Evolutionary conservation across 2,888 invertebrate species (phyloP).

Genomic region (Hesperia comma): DNA sequence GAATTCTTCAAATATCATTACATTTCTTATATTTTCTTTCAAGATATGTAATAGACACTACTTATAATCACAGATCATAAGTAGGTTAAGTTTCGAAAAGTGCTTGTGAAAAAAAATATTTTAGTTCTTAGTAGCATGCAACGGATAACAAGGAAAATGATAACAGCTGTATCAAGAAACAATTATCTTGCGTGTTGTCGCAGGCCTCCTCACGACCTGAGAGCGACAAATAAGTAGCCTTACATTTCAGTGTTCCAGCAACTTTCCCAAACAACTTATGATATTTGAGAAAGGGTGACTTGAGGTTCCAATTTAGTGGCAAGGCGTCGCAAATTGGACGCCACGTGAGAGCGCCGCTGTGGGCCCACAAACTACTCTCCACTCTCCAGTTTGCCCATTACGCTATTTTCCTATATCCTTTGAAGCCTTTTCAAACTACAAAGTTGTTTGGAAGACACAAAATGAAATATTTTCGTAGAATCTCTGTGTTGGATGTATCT

Average conservation of each 20-base stretch:
- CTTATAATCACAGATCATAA: too few species aligned
- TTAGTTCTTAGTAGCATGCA: too few species aligned
- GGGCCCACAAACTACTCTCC: conserved; percentile 48
- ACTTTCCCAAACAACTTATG: conserved; percentile 22
- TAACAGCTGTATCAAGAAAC: too few species aligned
- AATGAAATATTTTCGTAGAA: conserved; percentile 12
- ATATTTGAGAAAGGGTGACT: conserved; percentile 22
- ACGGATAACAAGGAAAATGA: too few species aligned
- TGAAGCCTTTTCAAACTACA: conserved; percentile 1
- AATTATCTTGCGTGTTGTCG: too few species aligned
- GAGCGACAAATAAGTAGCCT: neutral
- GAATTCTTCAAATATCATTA: too few species aligned
- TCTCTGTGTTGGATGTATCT: neutral
- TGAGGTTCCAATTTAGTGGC: conserved; percentile 48
- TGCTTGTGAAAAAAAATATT: too few species aligned
- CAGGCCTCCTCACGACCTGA: too few species aligned
- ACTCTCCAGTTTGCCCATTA: conserved; percentile 31
- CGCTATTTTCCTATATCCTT: conserved; percentile 28
- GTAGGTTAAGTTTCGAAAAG: too few species aligned
- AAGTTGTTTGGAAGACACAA: conserved; percentile 1
- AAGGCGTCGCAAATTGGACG: conserved; percentile 47
- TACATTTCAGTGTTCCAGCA: neutral
- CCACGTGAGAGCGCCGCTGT: conserved; percentile 38
- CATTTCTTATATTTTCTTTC: too few species aligned
- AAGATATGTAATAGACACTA: too few species aligned